Evolutionary conservation across 2,888 invertebrate species (phyloP), one percentile per base, ranked within the genome.

Genomic region (Heliconius aoede): DNA sequence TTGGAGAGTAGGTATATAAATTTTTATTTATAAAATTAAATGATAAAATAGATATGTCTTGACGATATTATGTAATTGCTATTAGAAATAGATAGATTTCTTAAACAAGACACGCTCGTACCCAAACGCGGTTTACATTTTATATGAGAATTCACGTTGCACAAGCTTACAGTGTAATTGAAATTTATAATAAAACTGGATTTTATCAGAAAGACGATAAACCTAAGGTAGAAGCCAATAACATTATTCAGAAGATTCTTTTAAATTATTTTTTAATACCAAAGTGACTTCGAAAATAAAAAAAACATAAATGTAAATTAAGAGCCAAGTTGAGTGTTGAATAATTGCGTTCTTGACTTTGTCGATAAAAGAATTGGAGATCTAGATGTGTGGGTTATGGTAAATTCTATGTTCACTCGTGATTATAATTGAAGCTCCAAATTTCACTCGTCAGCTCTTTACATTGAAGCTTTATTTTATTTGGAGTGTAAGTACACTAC

Each of bases 171-270:
- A 69, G 51, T 28, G 51, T 69, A 51, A 69, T 69, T 69, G 69
- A 69, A 69, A 69, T 55, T 69, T 55, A 68, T 68, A 68, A 69
- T 51, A 55, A 55, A 69, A 69, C 69, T 69, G 55, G 55, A 69
- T 69, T 62, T 69, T 18, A 26, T 68, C 32, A 46, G 24, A 28
- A 46, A 71, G 32, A 26, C 40, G 32, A 9, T 32, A 61, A 72
- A 36, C 18, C 72, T 60, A 60, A 60, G 32, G 60, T 32, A 15
- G 58, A 21, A 61, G 30, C 36, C 72, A 60, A 61, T 72, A 72
- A 61, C 36, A 28, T 26, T 60, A 8, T n/a, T 9, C 24, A 32
- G 55, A 32, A 11, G 36, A 21, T 72, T 60, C 21, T 58, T 64
- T 21, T 7, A 0, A 46, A 18, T 46, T 46, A 7, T 21, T 51